Evolutionary conservation across 2,113 vertebrate species (phyloP).

Genomic region (Gymnogyps californianus): DNA sequence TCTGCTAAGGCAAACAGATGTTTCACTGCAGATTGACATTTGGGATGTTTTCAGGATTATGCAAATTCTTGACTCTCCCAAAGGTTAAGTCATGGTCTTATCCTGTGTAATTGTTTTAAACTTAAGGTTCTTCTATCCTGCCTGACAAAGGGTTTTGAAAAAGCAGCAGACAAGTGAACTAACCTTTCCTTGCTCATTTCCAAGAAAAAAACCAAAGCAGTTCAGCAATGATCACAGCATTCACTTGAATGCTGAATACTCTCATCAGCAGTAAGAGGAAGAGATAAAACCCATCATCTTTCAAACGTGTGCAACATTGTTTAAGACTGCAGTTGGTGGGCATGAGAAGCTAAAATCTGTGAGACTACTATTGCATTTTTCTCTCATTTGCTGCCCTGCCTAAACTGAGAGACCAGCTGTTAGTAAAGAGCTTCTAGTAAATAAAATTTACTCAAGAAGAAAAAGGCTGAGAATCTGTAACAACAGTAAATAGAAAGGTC

Average conservation of each 20-base stretch:
- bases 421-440: background rate
- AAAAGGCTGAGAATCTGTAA: background rate
- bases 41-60: background rate
- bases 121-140: background rate
- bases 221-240: rapidly evolving
- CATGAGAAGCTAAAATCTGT: background rate
- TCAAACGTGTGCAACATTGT: background rate
- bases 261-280: background rate
- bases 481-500: background rate
- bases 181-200: background rate
- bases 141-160: background rate
- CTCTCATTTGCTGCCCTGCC: background rate
- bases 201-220: background rate
- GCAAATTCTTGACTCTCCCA: background rate
- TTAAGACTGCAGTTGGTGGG: background rate
- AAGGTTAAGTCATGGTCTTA: background rate
- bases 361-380: background rate
- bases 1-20: background rate
- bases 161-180: background rate
- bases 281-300: background rate
- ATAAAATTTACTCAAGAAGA: background rate
- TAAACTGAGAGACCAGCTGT: background rate
- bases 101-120: background rate
- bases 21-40: background rate
- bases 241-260: background rate